Base-by-base conservation (phyloP, 2,888 invertebrate genomes). In the Sacculina carcini region DNA sequence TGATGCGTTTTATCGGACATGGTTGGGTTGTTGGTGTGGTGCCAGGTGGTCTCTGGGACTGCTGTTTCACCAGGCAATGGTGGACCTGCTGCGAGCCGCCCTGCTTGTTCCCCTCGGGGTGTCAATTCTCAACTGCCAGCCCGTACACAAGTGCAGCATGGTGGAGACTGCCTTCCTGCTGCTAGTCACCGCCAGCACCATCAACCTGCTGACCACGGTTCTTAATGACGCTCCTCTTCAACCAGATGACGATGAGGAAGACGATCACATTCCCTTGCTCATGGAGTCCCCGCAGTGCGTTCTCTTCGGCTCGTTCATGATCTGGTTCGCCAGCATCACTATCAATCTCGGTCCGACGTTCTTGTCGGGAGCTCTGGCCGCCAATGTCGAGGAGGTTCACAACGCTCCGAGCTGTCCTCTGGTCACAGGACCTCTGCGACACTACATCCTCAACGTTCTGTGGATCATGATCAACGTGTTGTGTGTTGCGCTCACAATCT, bases 211-310 rank as follows among this genome's bases (percentile, higher is more conserved):
- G 57, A 83, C 83, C 39, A 82, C 61, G 52, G 58, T 83, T 12
- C 71, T 84, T 56, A 83, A 83, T 66, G 83, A 84, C 67, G 81
- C 81, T 56, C 83, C 84, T 36, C 76, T 83, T 53, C 79, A 83
- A 61, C 82, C 82, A n/a, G 62, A 63, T 46, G 60, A 62, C 54
- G 60, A 62, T 24, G 60, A 61, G 51, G 78, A 78, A 58, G 73
- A 73, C 58, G 76, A 76, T 42, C 55, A 54, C 53, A 76, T 75
- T 2, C 79, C 80, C 7, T 69, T 81, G 58, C 72, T 82, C 56
- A 79, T 81, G 78, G 83, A 83, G 66, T 81, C 80, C 54, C 83
- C 83, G 3, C 78, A 83, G 73, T 87, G 87, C 67, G 83, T 86
- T 55, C 72, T 84, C 48, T 87, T 87, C 67, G 86, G 86, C 56